Evolutionary conservation across 1,140 invertebrate genomes (phyloP).

Genomic region (Ips typographus): DNA sequence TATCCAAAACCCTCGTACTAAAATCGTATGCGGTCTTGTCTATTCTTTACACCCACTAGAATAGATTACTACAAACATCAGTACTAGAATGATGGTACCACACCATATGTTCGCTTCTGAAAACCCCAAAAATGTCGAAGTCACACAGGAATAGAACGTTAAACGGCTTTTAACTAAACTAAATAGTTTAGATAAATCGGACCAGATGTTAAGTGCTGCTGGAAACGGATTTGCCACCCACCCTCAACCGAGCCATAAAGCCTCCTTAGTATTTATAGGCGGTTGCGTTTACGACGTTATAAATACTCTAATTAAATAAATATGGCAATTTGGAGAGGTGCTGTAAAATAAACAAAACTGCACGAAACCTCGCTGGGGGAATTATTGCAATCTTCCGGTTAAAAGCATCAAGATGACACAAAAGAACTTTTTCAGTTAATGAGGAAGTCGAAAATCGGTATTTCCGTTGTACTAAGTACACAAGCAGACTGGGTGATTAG

Average conservation of each 20-base stretch:
- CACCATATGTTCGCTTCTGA: conserved; percentile 16
- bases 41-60: conserved; percentile 25
- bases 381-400: conserved; percentile 18
- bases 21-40: background rate
- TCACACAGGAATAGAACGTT: conserved; percentile 18
- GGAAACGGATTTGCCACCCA: conserved; percentile 27
- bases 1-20: no score
- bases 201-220: conserved; percentile 22
- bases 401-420: background rate
- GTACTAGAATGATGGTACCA: background rate
- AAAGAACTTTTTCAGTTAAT: background rate
- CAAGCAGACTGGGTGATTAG: background rate
- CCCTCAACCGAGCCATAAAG: conserved; percentile 13
- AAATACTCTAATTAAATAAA: conserved; percentile 28
- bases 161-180: conserved; percentile 27
- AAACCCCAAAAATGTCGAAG: conserved; percentile 1
- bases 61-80: conserved; percentile 13
- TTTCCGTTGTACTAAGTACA: no score
- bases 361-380: background rate
- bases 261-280: conserved; percentile 3
- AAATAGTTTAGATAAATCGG: conserved; percentile 26
- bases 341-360: conserved; percentile 5
- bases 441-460: no score
- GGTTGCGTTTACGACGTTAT: conserved; percentile 19
- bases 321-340: conserved; percentile 6